Evolutionary conservation across 1,140 invertebrate genomes (phyloP).

Genomic region (Pogonomyrmex barbatus): DNA sequence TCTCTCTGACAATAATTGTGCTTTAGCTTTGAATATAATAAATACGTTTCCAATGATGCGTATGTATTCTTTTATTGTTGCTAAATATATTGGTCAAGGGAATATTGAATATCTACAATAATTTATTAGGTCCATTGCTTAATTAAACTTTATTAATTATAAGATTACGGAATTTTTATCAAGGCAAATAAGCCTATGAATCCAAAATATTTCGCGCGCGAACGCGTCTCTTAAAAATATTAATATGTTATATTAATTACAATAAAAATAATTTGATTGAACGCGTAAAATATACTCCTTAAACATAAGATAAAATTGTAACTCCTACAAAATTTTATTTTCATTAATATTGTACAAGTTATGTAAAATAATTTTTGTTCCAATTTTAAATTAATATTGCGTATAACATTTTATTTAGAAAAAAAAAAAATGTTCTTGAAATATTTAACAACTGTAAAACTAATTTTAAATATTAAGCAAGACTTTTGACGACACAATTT

Average conservation of each 20-base stretch:
- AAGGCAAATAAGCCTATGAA: not conserved
- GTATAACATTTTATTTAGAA: too few species aligned
- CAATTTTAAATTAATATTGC: too few species aligned
- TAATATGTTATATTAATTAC: too few species aligned
- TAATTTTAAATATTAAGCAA: too few species aligned
- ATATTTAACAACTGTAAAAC: too few species aligned
- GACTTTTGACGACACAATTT: too few species aligned
- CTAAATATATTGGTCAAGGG: not conserved
- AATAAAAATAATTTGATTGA: not conserved
- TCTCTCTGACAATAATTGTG: constrained; percentile 8
- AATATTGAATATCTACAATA: not conserved
- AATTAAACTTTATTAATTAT: not conserved
- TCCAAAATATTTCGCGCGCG: not conserved
- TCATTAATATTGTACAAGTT: too few species aligned
- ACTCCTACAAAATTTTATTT: not conserved
- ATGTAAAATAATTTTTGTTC: too few species aligned
- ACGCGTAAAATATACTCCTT: not conserved
- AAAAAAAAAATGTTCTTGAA: too few species aligned
- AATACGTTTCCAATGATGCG: constrained; percentile 4
- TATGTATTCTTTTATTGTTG: not conserved
- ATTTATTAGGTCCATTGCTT: not conserved
- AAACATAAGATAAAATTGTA: not conserved
- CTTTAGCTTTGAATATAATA: not conserved
- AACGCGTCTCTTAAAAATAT: not conserved
- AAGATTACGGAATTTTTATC: not conserved